A percentile compares a stretch with the other conserved stretches of the same genome.
phyloP scores from a whole-genome alignment of 2,888 invertebrate species.

The Acanthosepion esculentum region DNA sequence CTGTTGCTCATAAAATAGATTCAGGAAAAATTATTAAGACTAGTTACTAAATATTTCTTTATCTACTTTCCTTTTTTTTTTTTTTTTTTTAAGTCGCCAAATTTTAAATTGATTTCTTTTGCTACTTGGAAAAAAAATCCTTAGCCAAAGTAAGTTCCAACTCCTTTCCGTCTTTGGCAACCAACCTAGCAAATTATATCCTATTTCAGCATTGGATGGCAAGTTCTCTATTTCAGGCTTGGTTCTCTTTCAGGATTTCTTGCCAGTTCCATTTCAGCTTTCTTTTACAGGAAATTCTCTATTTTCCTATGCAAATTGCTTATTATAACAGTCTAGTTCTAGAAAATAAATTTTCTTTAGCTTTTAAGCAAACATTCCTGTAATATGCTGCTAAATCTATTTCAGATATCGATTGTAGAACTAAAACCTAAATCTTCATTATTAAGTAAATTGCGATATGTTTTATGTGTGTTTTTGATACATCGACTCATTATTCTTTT shows the following conservation, averaged over 20 bases:
- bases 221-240: slow-evolving; percentile 46
- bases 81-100: background rate
- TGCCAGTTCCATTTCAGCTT: slow-evolving; percentile 47
- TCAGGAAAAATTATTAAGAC: background rate
- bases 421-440: slow-evolving; percentile 36
- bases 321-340: slow-evolving; percentile 38
- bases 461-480: slow-evolving; percentile 48
- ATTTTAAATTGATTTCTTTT: background rate
- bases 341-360: slow-evolving; percentile 43
- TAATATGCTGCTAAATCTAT: slow-evolving; percentile 43
- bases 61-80: background rate
- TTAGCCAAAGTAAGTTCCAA: slow-evolving; percentile 35
- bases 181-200: slow-evolving; percentile 16
- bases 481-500: slow-evolving; percentile 67
- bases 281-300: slow-evolving; percentile 47
- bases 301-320: slow-evolving; percentile 34
- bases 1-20: background rate
- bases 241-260: slow-evolving; percentile 46
- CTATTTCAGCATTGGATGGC: slow-evolving; percentile 44
- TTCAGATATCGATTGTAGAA: slow-evolving; percentile 42
- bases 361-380: slow-evolving; percentile 44
- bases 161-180: slow-evolving; percentile 43
- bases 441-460: slow-evolving; percentile 46
- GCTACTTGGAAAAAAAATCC: background rate
- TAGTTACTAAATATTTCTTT: background rate